These are phyloP conservation scores for Limnephilus rhombicus DNA, from an alignment of 2,888 invertebrate genomes.

Conservation along the genomic window DNA sequence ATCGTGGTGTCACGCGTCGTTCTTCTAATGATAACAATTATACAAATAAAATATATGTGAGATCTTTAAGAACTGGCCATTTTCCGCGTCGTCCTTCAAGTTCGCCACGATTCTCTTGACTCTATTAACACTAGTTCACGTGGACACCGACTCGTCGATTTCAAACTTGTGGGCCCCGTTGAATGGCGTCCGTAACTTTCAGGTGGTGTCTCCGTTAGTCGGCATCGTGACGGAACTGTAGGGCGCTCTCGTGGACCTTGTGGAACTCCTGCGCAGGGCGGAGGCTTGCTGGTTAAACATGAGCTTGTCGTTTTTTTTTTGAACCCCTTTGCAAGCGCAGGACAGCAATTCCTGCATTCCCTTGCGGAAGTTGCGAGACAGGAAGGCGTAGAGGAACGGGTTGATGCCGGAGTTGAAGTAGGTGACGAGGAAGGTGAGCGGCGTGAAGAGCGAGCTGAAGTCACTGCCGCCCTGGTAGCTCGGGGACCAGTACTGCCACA, in stretches of 20 bases:
- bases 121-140: not conserved
- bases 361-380: slow-evolving; percentile 88
- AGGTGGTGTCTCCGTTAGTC: slow-evolving; percentile 75
- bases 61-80: not conserved
- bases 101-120: not conserved
- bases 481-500: slow-evolving; percentile 91
- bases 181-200: slow-evolving; percentile 68
- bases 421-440: slow-evolving; percentile 90
- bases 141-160: slow-evolving; percentile 32
- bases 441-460: slow-evolving; percentile 88
- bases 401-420: slow-evolving; percentile 95
- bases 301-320: slow-evolving; percentile 70
- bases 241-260: slow-evolving; percentile 77
- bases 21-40: not conserved
- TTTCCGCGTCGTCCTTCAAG: not conserved
- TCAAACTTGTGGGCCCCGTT: slow-evolving; percentile 36
- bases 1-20: not conserved
- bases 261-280: slow-evolving; percentile 75
- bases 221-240: slow-evolving; percentile 78
- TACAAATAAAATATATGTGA: not conserved
- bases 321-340: slow-evolving; percentile 62
- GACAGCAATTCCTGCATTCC: slow-evolving; percentile 89
- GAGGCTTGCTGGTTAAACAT: slow-evolving; percentile 76
- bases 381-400: slow-evolving; percentile 92
- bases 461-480: slow-evolving; percentile 84